Evolutionary conservation across 2,797 vertebrate genomes (phyloP).

Genomic region (Sarcoramphus papa): DNA sequence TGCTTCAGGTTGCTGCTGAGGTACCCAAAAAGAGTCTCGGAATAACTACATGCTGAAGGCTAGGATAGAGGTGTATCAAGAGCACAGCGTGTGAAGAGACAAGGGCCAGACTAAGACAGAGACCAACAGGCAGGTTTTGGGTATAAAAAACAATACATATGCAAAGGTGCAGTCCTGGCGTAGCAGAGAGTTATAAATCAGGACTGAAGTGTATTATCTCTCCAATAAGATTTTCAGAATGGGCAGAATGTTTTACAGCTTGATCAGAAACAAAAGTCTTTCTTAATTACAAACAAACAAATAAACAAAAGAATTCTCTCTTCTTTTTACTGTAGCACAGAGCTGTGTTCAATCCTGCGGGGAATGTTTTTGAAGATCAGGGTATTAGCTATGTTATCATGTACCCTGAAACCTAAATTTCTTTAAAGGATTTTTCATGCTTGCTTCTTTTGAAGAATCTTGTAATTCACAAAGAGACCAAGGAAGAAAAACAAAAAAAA

Average conservation of each 20-base stretch:
- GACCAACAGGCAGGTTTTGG: background rate
- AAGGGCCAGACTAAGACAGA: background rate
- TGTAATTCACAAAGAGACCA: background rate
- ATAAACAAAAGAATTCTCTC: background rate
- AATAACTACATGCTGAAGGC: background rate
- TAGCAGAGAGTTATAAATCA: background rate
- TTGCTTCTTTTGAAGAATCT: background rate
- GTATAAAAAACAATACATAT: background rate
- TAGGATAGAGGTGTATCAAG: background rate
- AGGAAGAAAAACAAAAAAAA: background rate
- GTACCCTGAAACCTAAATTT: background rate
- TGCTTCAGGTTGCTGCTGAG: background rate
- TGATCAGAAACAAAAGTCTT: background rate
- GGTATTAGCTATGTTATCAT: background rate
- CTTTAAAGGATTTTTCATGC: background rate
- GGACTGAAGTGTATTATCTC: background rate
- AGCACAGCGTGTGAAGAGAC: background rate
- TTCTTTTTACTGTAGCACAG: background rate
- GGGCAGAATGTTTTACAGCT: background rate
- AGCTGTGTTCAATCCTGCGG: background rate
- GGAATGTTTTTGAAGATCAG: background rate
- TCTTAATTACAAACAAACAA: background rate
- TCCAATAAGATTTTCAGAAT: background rate
- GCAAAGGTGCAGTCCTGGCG: background rate
- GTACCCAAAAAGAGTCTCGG: background rate